Evolutionary conservation across 2,797 vertebrate species (phyloP).

Genomic region (Microtus californicus): DNA sequence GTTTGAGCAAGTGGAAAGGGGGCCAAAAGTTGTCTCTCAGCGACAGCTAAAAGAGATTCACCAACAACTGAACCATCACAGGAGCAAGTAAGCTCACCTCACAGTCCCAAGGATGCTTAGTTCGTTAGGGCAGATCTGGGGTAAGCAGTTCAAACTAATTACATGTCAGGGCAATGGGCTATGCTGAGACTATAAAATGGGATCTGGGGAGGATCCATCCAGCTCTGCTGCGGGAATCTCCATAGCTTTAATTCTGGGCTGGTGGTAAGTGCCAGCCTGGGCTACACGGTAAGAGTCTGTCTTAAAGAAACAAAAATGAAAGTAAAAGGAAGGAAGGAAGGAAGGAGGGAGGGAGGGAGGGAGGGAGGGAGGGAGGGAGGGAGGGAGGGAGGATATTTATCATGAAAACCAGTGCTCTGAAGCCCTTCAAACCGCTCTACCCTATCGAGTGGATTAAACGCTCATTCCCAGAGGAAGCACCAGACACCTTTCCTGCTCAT

Average conservation of each 20-base stretch:
- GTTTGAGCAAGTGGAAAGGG: not conserved
- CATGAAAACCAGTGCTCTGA: not conserved
- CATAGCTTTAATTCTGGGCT: not conserved
- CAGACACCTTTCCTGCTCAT: not conserved
- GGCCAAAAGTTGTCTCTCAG: constrained; percentile 1
- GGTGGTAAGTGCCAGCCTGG: not conserved
- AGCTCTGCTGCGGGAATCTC: not conserved
- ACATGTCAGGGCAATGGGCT: not conserved
- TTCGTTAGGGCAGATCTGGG: constrained; percentile 13
- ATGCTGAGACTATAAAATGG: constrained; percentile 30
- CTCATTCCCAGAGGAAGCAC: constrained; percentile 2
- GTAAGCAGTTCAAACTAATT: constrained; percentile 33
- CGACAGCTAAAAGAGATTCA: not conserved
- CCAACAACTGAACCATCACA: not conserved
- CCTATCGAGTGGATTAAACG: not conserved
- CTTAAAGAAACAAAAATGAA: not conserved
- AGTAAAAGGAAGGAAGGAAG: not conserved
- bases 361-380: rapidly evolving
- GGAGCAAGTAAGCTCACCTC: not conserved
- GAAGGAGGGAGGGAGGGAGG: rapidly evolving
- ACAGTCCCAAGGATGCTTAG: not conserved
- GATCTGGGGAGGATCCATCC: not conserved
- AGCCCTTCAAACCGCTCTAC: constrained; percentile 20
- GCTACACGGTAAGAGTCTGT: not conserved
- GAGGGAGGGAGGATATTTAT: not conserved